Evolutionary conservation across 2,113 vertebrate genomes (phyloP).

Genomic region (Platanista minor): DNA sequence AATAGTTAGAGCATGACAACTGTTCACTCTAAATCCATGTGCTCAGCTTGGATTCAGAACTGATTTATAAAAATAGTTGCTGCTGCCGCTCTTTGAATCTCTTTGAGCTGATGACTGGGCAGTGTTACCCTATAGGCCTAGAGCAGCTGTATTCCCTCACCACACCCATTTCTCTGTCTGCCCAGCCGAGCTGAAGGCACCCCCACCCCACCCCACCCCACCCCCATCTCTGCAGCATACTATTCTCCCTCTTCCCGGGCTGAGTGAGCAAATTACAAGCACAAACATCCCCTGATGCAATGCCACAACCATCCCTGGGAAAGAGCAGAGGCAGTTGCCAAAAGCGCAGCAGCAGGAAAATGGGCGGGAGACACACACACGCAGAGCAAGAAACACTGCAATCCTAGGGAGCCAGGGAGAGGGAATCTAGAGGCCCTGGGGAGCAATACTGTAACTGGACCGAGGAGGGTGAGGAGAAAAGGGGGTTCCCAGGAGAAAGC

Average conservation of each 20-base stretch:
- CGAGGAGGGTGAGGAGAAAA: neutral
- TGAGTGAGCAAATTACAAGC: slow-evolving; percentile 63
- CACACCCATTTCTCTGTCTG: slow-evolving; percentile 75
- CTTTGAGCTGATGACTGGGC: slow-evolving; percentile 62
- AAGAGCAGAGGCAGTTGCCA: neutral
- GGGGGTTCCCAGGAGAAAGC: slow-evolving; percentile 44
- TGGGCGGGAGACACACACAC: slow-evolving; percentile 30
- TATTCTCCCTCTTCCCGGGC: slow-evolving; percentile 63
- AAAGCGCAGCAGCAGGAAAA: neutral
- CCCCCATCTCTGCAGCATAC: slow-evolving; percentile 28
- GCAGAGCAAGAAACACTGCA: slow-evolving; percentile 25
- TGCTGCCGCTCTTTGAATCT: slow-evolving; percentile 21
- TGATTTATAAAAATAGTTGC: slow-evolving; percentile 35
- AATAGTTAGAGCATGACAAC: slow-evolving; percentile 35
- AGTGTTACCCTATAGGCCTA: slow-evolving; percentile 62
- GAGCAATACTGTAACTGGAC: slow-evolving; percentile 38
- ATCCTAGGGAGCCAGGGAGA: neutral
- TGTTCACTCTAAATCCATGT: slow-evolving; percentile 28
- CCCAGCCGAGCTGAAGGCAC: neutral
- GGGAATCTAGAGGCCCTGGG: slow-evolving; percentile 37
- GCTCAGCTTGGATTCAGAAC: slow-evolving; percentile 51
- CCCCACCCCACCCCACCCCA: neutral
- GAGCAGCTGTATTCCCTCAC: slow-evolving; percentile 69
- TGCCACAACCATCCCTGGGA: slow-evolving; percentile 69
- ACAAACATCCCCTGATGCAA: slow-evolving; percentile 71